Evolutionary conservation across 2,888 invertebrate genomes (phyloP).

Genomic region (Electrophaes corylata): DNA sequence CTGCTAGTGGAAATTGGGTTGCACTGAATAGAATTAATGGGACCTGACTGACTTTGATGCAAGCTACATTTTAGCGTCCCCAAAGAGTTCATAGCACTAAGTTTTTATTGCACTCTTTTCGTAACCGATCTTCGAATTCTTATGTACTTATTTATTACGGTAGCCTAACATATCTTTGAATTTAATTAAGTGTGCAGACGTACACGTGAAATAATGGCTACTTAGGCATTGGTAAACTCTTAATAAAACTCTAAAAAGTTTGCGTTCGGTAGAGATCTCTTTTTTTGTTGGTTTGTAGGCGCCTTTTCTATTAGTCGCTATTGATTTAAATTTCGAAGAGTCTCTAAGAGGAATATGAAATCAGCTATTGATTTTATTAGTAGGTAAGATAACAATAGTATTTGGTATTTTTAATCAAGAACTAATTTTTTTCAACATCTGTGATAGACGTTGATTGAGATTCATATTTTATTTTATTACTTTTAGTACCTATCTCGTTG

Average conservation of each 20-base stretch:
- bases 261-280: too few relatives aligned
- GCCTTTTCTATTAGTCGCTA: background rate
- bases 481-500: too few relatives aligned
- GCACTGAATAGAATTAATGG: too few relatives aligned
- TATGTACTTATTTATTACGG: slow-evolving; percentile 19
- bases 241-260: too few relatives aligned
- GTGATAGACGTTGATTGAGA: too few relatives aligned
- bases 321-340: background rate
- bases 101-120: slow-evolving; percentile 37
- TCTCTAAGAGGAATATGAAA: background rate
- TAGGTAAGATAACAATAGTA: too few relatives aligned
- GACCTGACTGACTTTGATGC: background rate
- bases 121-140: slow-evolving; percentile 24
- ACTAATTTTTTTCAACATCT: too few relatives aligned
- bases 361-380: background rate
- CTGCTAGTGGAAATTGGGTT: too few relatives aligned
- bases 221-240: too few relatives aligned
- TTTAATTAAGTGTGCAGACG: background rate
- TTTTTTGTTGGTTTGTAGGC: background rate
- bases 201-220: too few relatives aligned
- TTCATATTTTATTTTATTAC: too few relatives aligned
- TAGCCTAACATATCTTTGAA: slow-evolving; percentile 1
- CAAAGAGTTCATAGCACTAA: slow-evolving; percentile 42
- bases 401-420: too few relatives aligned
- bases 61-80: slow-evolving; percentile 32